phyloP scores from a whole-genome alignment of 2,888 invertebrate species.

The Eledona agricola region DNA sequence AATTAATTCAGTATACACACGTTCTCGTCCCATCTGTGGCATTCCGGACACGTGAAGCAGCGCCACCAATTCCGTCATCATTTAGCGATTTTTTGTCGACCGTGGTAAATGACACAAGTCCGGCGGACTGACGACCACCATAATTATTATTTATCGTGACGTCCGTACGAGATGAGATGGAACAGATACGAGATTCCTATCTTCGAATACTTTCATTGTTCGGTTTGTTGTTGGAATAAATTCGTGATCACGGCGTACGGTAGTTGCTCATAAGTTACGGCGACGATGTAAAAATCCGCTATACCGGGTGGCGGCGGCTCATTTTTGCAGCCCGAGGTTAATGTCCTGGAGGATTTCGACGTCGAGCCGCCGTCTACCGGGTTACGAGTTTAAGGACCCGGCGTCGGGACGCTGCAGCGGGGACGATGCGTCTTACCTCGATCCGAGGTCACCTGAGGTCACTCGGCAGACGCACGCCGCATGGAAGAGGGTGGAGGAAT shows the following conservation, averaged over 20 bases:
- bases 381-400: constrained; percentile 44
- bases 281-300: too few species aligned
- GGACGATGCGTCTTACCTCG: constrained; percentile 36
- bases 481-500: constrained; percentile 9
- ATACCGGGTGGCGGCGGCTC: neutral
- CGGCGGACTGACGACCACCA: constrained; percentile 13
- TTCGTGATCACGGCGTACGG: constrained; percentile 37
- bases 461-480: constrained; percentile 34
- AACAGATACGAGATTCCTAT: constrained; percentile 32
- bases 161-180: constrained; percentile 26
- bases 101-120: constrained; percentile 20
- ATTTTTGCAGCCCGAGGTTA: constrained; percentile 12
- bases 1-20: constrained; percentile 48
- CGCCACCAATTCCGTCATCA: too few species aligned
- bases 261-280: too few species aligned
- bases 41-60: too few species aligned
- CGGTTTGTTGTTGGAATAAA: constrained; percentile 35
- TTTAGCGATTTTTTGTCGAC: constrained; percentile 8
- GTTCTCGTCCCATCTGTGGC: constrained; percentile 44
- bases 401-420: constrained; percentile 40
- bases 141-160: constrained; percentile 21
- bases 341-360: constrained; percentile 32
- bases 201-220: constrained; percentile 35
- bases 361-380: constrained; percentile 41
- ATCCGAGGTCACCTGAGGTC: constrained; percentile 35